Percentiles rank a stretch among this genome's conserved stretches.
Evolutionary conservation across 1,140 invertebrate species (phyloP).

Genomic region (Micrasema longulum): DNA sequence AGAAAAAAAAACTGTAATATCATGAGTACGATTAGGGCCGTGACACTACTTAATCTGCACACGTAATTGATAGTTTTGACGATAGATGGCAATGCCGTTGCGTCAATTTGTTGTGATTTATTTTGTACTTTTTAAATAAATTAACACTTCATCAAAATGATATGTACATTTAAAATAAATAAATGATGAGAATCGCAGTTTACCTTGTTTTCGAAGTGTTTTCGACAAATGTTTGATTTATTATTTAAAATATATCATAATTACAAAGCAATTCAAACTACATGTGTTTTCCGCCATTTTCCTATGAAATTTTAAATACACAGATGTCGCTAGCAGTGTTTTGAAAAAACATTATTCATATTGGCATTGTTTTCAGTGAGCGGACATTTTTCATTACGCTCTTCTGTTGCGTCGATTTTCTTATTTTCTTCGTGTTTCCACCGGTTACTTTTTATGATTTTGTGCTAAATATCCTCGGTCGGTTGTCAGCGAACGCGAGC

Average conservation of each 20-base stretch:
- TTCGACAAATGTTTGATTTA: too few relatives aligned
- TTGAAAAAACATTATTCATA: conserved; percentile 22
- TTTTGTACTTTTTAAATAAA: too few relatives aligned
- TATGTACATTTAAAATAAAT: too few relatives aligned
- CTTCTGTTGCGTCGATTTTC: conserved; percentile 37
- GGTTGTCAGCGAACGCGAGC: neutral
- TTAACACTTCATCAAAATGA: too few relatives aligned
- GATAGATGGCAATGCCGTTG: neutral
- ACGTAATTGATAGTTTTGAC: neutral
- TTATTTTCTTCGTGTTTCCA: conserved; percentile 38
- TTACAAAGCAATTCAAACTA: neutral
- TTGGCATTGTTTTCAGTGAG: conserved; percentile 47
- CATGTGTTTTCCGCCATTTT: neutral
- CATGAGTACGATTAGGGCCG: neutral
- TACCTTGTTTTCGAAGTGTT: too few relatives aligned
- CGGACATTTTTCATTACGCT: conserved; percentile 42
- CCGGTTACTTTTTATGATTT: conserved; percentile 27
- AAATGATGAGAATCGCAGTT: too few relatives aligned
- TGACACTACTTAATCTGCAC: neutral
- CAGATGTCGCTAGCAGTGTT: conserved; percentile 32
- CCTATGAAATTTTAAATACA: neutral
- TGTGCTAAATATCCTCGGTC: conserved; percentile 25
- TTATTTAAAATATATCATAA: too few relatives aligned
- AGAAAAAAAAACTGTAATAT: conserved; percentile 11
- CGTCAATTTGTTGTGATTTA: too few relatives aligned